Conservation (phyloP, 2,888 invertebrate species). For the Brenthis hecate region DNA sequence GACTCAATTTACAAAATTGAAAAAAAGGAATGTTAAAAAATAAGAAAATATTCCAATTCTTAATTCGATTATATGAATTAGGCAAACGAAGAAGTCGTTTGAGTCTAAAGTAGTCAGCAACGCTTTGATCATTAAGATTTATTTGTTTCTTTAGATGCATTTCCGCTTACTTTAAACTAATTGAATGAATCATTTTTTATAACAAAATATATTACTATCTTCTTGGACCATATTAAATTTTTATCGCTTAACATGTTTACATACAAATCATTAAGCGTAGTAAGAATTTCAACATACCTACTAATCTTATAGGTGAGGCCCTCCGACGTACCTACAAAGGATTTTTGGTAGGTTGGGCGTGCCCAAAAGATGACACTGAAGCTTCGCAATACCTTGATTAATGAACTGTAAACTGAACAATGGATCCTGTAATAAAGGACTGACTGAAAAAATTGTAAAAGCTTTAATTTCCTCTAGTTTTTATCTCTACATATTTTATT, state of each 20-base stretch:
- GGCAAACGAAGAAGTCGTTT: not conserved
- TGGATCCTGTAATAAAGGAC: conserved; percentile 47
- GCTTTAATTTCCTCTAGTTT: not conserved
- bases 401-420: conserved; percentile 78
- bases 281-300: conserved; percentile 9
- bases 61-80: no score
- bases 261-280: not conserved
- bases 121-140: conserved; percentile 19
- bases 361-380: conserved; percentile 59
- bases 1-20: no score
- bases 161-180: conserved; percentile 10
- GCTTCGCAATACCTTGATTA: conserved; percentile 67
- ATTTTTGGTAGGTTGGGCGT: conserved; percentile 50
- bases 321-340: conserved; percentile 25
- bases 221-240: no score
- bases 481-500: not conserved
- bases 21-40: no score
- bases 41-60: no score
- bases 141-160: conserved; percentile 9
- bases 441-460: conserved; percentile 15
- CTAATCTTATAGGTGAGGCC: conserved; percentile 35
- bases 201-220: no score
- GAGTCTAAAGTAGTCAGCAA: not conserved
- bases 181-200: not conserved
- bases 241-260: not conserved